Evolutionary conservation across 2,888 invertebrate species (phyloP).

Genomic region (Osmoderma eremita): DNA sequence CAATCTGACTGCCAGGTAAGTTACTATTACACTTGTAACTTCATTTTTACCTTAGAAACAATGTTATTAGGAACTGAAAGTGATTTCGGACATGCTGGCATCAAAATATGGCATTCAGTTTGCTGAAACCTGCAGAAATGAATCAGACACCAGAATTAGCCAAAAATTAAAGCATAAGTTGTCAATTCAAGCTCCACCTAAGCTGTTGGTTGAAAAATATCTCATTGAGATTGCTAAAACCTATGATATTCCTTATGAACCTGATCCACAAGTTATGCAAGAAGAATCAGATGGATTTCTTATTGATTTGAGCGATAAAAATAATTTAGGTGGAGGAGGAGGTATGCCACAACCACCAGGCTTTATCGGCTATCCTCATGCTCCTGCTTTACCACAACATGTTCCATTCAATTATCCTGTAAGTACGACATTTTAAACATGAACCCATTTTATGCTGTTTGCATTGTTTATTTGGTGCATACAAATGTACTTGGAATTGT

Average conservation of each 20-base stretch:
- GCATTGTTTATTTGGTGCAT: background rate
- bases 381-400: constrained; percentile 72
- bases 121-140: constrained; percentile 87
- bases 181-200: constrained; percentile 94
- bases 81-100: constrained; percentile 88
- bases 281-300: constrained; percentile 75
- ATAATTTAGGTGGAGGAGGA: constrained; percentile 68
- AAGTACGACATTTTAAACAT: constrained; percentile 48
- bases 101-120: constrained; percentile 95
- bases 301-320: constrained; percentile 73
- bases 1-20: constrained; percentile 81
- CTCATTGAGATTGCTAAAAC: constrained; percentile 96
- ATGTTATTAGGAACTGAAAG: constrained; percentile 71
- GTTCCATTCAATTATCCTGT: constrained; percentile 77
- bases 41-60: background rate
- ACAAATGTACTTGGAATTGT: background rate
- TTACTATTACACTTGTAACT: constrained; percentile 1
- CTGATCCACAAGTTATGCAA: constrained; percentile 91
- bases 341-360: constrained; percentile 79
- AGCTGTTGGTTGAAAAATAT: constrained; percentile 92
- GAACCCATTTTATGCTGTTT: background rate
- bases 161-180: constrained; percentile 94
- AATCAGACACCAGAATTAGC: constrained; percentile 78
- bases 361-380: constrained; percentile 83
- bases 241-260: constrained; percentile 93